A percentile compares a stretch with the other conserved stretches of the same genome.
Conservation (phyloP, 1,140 invertebrate genomes). For the Zaprionus inermis region DNA sequence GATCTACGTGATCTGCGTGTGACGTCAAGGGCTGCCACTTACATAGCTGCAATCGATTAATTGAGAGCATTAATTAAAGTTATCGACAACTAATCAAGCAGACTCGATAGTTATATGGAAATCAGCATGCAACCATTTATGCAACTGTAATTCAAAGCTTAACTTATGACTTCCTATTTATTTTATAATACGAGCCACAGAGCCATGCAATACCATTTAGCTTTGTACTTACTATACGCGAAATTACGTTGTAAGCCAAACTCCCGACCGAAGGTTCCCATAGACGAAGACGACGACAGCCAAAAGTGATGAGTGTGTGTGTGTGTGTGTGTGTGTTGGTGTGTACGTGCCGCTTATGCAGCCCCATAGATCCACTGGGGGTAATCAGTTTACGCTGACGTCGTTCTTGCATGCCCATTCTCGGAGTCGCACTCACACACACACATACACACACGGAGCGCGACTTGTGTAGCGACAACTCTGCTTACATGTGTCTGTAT, state of each 20-base stretch:
- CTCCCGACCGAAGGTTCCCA: slow-evolving; percentile 69
- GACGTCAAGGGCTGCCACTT: slow-evolving; percentile 23
- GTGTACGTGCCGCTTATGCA: slow-evolving; percentile 66
- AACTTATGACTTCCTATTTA: slow-evolving; percentile 68
- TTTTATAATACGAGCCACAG: slow-evolving; percentile 30
- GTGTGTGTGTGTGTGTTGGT: slow-evolving; percentile 4
- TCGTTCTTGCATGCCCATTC: slow-evolving; percentile 63
- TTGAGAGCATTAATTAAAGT: neutral
- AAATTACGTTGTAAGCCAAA: slow-evolving; percentile 63
- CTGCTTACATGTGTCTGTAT: slow-evolving; percentile 53
- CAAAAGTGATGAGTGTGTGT: slow-evolving; percentile 23
- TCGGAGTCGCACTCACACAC: slow-evolving; percentile 36
- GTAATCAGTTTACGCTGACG: slow-evolving; percentile 82
- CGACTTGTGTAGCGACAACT: slow-evolving; percentile 71
- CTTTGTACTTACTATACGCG: slow-evolving; percentile 30
- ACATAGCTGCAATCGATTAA: neutral
- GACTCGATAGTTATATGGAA: slow-evolving; percentile 31
- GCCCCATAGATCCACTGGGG: slow-evolving; percentile 61
- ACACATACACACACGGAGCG: slow-evolving; percentile 17
- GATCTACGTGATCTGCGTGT: neutral
- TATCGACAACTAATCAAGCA: slow-evolving; percentile 15
- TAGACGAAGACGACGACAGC: slow-evolving; percentile 43
- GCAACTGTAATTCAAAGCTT: slow-evolving; percentile 64
- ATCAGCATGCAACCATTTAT: slow-evolving; percentile 35
- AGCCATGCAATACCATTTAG: slow-evolving; percentile 42